A percentile compares a stretch with the other conserved stretches of the same genome.
Conservation (phyloP, 2,113 vertebrate genomes). For the Atractosteus spatula region DNA sequence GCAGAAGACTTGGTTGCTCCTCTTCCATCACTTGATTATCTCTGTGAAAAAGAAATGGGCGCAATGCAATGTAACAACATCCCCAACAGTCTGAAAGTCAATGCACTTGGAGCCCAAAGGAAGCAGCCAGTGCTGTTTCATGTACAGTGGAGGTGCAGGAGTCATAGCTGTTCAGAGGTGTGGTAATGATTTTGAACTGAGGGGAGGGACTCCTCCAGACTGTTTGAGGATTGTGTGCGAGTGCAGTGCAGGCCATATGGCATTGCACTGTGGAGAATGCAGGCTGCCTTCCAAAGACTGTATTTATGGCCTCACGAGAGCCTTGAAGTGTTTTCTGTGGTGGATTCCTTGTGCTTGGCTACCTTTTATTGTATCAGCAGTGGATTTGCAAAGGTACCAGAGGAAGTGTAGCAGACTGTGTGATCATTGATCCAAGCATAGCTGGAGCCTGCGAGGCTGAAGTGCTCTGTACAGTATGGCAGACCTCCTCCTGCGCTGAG, state of each 20-base stretch:
- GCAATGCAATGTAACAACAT: too few species aligned
- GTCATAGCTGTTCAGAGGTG: not conserved
- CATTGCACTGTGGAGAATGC: not conserved
- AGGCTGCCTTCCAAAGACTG: not conserved
- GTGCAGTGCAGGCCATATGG: not conserved
- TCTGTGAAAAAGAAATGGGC: too few species aligned
- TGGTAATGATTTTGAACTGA: not conserved
- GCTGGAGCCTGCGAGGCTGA: not conserved
- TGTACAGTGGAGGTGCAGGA: too few species aligned
- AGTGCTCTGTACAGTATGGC: not conserved
- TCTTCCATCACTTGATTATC: too few species aligned
- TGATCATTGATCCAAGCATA: not conserved
- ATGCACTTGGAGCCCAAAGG: too few species aligned
- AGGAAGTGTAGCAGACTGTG: not conserved
- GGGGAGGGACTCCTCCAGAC: not conserved
- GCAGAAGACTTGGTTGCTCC: too few species aligned
- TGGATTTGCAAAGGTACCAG: not conserved
- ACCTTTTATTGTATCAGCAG: not conserved
- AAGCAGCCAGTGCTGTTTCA: too few species aligned
- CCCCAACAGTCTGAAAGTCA: too few species aligned
- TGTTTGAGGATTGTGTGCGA: not conserved
- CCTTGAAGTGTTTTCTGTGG: not conserved
- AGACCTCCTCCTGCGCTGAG: too few species aligned
- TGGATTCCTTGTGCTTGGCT: not conserved
- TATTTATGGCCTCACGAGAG: slow-evolving; percentile 2